Evolutionary conservation across 2,888 invertebrate species (phyloP).

Genomic region (Belgica antarctica): DNA sequence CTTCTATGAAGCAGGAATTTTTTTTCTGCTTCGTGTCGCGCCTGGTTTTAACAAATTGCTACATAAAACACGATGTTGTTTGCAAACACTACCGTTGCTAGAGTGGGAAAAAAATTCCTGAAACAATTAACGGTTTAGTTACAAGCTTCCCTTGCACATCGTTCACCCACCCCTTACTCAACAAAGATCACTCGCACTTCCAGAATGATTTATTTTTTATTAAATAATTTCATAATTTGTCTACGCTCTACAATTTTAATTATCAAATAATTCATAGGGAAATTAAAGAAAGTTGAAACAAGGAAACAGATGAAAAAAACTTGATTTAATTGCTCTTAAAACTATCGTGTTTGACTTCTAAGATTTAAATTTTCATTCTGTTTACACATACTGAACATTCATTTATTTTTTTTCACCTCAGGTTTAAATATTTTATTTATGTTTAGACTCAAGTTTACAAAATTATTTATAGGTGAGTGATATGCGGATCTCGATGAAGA

Average conservation of each 20-base stretch:
- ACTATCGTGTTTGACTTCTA: conserved; percentile 7
- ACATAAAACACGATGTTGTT: too few relatives aligned
- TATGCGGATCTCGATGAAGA: conserved; percentile 8
- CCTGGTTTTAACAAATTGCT: too few relatives aligned
- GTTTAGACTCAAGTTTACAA: conserved; percentile 4
- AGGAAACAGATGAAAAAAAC: too few relatives aligned
- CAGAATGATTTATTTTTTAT: conserved; percentile 4
- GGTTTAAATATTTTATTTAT: conserved; percentile 18
- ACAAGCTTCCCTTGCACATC: too few relatives aligned
- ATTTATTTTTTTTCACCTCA: conserved; percentile 14
- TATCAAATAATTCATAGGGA: not conserved
- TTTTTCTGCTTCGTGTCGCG: too few relatives aligned
- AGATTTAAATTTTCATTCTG: not conserved
- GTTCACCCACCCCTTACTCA: too few relatives aligned
- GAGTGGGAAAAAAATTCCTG: too few relatives aligned
- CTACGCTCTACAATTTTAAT: conserved; percentile 23
- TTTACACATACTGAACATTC: conserved; percentile 21
- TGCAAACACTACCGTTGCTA: too few relatives aligned
- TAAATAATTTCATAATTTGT: conserved; percentile 7
- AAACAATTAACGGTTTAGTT: too few relatives aligned
- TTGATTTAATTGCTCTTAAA: not conserved
- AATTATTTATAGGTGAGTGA: not conserved
- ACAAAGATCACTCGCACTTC: too few relatives aligned
- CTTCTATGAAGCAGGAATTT: too few relatives aligned
- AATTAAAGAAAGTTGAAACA: too few relatives aligned